Conservation (phyloP, 2,888 invertebrate species). For the Metopia argyrocephala region DNA sequence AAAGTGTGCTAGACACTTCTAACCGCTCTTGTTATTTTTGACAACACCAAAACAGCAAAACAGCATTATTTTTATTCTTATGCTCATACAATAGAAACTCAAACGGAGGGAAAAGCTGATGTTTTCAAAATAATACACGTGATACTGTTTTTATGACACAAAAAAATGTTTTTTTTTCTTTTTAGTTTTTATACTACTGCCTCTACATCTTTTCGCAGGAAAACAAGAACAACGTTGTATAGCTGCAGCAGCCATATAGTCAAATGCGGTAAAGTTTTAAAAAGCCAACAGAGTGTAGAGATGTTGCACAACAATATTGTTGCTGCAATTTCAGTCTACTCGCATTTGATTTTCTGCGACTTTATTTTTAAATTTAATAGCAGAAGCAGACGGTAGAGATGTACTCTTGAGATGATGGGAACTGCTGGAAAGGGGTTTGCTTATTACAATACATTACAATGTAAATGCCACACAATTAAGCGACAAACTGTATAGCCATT, state of each 20-base stretch:
- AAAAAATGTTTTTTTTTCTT: not conserved
- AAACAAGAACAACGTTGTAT: not conserved
- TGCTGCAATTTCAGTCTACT: slow-evolving; percentile 11
- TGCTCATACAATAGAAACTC: not conserved
- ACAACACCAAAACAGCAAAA: not conserved
- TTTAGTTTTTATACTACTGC: not conserved
- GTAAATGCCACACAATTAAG: slow-evolving; percentile 12
- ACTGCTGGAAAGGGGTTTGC: not conserved
- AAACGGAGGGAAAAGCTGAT: not conserved
- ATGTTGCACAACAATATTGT: slow-evolving; percentile 37
- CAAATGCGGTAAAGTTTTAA: slow-evolving; percentile 5
- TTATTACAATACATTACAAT: not conserved
- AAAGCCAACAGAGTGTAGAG: not conserved
- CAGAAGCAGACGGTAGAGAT: not conserved
- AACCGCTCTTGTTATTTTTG: not conserved
- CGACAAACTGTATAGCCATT: slow-evolving; percentile 22
- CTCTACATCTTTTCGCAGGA: slow-evolving; percentile 10
- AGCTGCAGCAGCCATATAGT: not conserved
- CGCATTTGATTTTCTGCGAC: slow-evolving; percentile 29
- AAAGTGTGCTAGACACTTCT: not conserved
- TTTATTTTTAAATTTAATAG: slow-evolving; percentile 30
- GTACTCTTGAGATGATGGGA: not conserved
- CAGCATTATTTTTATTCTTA: not conserved
- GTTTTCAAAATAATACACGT: slow-evolving; percentile 2
- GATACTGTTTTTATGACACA: not conserved